phyloP scores from a whole-genome alignment of 35 echinoderm and acorn worm genomes.

The Patiria miniata region DNA sequence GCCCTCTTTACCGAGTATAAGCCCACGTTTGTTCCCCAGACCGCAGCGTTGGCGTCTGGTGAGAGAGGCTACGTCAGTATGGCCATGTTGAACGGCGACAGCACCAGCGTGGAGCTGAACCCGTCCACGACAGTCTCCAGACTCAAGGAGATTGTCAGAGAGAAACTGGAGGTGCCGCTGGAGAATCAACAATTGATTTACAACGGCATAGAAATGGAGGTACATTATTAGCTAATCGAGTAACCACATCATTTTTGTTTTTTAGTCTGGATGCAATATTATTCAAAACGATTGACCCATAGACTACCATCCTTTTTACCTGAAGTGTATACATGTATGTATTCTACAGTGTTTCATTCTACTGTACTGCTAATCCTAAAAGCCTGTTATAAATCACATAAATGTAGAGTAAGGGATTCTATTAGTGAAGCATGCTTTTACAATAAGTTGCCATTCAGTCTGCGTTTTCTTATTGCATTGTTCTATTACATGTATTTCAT shows the following conservation, averaged over 20 bases:
- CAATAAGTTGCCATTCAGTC: too few species aligned
- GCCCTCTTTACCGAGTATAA: conserved; percentile 26
- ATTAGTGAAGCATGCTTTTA: too few species aligned
- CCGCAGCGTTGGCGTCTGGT: not conserved
- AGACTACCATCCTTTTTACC: too few species aligned
- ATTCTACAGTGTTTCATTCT: too few species aligned
- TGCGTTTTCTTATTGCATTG: too few species aligned
- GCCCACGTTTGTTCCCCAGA: not conserved
- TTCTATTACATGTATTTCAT: not conserved
- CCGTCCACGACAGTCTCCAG: not conserved
- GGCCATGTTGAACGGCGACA: conserved; percentile 37
- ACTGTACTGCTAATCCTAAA: too few species aligned
- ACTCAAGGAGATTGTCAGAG: not conserved
- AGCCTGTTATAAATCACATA: too few species aligned
- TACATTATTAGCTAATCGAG: not conserved
- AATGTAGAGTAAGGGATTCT: too few species aligned
- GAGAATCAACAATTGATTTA: conserved; percentile 40
- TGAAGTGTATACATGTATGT: too few species aligned
- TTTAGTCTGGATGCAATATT: too few species aligned
- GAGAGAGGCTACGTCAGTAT: not conserved
- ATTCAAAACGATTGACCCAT: too few species aligned
- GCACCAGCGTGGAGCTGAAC: conserved; percentile 5
- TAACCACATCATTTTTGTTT: too few species aligned
- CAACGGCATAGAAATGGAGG: conserved; percentile 45
- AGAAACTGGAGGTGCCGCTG: not conserved